Conservation (phyloP, 2,797 vertebrate genomes). For the Poeciliopsis presidionis region DNA sequence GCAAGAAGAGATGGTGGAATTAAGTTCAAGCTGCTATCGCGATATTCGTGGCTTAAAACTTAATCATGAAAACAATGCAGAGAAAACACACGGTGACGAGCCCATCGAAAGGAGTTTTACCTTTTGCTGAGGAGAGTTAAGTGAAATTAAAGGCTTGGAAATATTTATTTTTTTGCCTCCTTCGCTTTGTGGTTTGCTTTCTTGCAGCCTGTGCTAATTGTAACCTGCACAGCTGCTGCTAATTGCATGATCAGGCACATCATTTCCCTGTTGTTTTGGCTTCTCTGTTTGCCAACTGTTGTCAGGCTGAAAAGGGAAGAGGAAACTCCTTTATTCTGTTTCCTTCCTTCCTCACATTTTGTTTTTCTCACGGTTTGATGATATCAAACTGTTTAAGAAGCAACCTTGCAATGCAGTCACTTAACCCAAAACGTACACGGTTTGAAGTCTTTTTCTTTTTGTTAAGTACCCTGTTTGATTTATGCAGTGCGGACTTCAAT, state of each 20-base stretch:
- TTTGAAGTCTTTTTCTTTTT: neutral
- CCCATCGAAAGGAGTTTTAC: neutral
- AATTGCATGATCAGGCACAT: slow-evolving; percentile 39
- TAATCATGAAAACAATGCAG: neutral
- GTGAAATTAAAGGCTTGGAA: slow-evolving; percentile 10
- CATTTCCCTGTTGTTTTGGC: slow-evolving; percentile 36
- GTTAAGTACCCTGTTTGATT: neutral
- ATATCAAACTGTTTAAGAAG: slow-evolving; percentile 5
- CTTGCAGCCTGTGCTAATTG: slow-evolving; percentile 37
- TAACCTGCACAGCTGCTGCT: slow-evolving; percentile 49
- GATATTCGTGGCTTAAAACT: neutral
- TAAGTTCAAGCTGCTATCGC: neutral
- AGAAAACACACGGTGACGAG: neutral
- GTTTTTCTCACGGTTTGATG: neutral
- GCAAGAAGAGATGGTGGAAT: neutral
- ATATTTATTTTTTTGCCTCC: neutral
- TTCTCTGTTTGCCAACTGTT: slow-evolving; percentile 39
- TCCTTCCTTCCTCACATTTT: neutral
- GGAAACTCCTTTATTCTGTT: neutral
- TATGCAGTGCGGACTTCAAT: neutral
- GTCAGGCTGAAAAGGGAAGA: slow-evolving; percentile 3
- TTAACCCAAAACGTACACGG: neutral
- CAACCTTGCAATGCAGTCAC: neutral
- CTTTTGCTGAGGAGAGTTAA: neutral
- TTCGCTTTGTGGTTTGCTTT: slow-evolving; percentile 26